Conservation (phyloP, 2,888 invertebrate genomes). For the Dioctria rufipes region DNA sequence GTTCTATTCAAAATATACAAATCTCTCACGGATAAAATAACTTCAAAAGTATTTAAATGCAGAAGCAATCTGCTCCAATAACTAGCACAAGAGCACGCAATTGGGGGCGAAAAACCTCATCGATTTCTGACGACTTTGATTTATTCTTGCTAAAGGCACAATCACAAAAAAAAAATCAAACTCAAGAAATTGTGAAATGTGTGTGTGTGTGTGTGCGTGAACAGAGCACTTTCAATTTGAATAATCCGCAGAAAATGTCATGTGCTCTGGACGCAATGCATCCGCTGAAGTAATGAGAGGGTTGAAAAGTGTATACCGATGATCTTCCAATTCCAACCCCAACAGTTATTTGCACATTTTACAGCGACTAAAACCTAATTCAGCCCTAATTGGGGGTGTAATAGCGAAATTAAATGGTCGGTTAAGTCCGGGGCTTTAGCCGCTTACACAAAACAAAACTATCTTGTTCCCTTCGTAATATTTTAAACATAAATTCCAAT, state of each 20-base stretch:
- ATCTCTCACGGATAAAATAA: too few relatives aligned
- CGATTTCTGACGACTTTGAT: too few relatives aligned
- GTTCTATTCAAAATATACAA: too few relatives aligned
- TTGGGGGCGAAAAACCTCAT: too few relatives aligned
- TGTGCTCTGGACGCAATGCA: conserved; percentile 48
- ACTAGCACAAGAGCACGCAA: too few relatives aligned
- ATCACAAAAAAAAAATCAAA: too few relatives aligned
- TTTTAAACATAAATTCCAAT: conserved; percentile 23
- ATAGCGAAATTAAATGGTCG: conserved; percentile 68
- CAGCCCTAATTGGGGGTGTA: conserved; percentile 70
- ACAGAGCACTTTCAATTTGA: conserved; percentile 58
- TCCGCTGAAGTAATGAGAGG: conserved; percentile 14
- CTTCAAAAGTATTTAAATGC: too few relatives aligned
- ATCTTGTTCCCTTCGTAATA: conserved; percentile 55
- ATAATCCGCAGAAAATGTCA: conserved; percentile 60
- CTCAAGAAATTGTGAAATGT: too few relatives aligned
- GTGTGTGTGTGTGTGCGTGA: too few relatives aligned
- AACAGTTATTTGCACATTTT: conserved; percentile 46
- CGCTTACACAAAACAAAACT: conserved; percentile 63
- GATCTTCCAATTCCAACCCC: conserved; percentile 15
- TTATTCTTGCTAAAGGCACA: too few relatives aligned
- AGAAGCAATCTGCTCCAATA: too few relatives aligned
- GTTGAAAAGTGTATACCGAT: conserved; percentile 33
- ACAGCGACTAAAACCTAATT: conserved; percentile 60
- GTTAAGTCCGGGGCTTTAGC: conserved; percentile 64